Conservation (phyloP, 2,113 vertebrate genomes). For the Morphnarchus princeps region DNA sequence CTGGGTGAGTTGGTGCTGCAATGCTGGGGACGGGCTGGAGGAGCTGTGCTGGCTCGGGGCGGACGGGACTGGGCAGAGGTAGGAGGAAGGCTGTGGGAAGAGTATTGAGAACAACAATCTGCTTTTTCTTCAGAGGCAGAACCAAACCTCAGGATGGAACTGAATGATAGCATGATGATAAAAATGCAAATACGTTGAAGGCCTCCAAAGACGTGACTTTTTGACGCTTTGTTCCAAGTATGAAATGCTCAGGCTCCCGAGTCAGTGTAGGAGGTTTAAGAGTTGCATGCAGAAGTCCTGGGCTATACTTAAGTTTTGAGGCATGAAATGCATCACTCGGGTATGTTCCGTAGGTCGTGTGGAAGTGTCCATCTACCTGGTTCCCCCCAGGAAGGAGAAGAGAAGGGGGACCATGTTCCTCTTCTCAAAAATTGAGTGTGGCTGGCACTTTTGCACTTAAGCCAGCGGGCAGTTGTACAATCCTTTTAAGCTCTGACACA, state of each 20-base stretch:
- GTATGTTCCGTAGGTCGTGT: neutral
- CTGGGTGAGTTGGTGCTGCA: accelerated
- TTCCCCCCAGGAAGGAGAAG: neutral
- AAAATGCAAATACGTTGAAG: neutral
- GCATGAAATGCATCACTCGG: neutral
- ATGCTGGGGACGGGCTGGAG: neutral
- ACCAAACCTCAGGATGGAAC: neutral
- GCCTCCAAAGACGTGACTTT: neutral
- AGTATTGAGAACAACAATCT: neutral
- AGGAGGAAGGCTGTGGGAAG: neutral
- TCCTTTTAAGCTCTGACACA: neutral
- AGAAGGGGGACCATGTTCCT: neutral
- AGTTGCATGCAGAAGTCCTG: neutral
- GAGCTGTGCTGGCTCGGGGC: neutral
- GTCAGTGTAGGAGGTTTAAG: neutral
- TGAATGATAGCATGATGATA: neutral
- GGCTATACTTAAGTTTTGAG: neutral
- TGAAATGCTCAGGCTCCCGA: neutral
- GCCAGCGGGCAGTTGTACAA: neutral
- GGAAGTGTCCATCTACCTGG: accelerated
- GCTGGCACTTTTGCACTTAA: neutral
- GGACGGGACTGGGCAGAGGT: neutral
- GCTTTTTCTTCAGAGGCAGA: neutral
- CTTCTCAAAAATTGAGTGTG: neutral
- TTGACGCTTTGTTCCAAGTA: neutral